A percentile compares a stretch with the other conserved stretches of the same genome.
Conservation (phyloP, 2,113 vertebrate genomes). For the Acrocephalus kingi region DNA sequence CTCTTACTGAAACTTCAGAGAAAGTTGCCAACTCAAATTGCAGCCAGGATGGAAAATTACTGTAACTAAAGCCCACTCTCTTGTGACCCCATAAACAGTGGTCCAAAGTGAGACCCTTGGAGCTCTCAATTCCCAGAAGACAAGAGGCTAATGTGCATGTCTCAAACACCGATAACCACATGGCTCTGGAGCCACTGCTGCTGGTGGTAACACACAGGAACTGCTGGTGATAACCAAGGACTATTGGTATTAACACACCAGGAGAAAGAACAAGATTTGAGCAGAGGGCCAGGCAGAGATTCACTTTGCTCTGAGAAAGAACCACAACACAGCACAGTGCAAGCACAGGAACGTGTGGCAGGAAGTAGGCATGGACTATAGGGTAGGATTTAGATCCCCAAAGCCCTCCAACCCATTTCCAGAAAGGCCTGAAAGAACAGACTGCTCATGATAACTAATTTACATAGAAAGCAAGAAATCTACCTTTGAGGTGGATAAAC, state of each 20-base stretch:
- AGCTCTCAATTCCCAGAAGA: background rate
- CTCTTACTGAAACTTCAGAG: background rate
- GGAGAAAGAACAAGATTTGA: background rate
- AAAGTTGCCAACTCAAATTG: background rate
- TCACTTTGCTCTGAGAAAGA: background rate
- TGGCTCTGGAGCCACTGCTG: background rate
- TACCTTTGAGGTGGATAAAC: background rate
- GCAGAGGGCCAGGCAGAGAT: background rate
- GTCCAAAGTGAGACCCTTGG: background rate
- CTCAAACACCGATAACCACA: background rate
- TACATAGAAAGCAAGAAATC: background rate
- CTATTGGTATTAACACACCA: rapidly evolving
- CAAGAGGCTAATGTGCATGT: background rate
- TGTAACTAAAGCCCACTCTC: background rate
- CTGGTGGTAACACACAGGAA: background rate
- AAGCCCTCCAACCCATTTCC: background rate
- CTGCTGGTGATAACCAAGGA: background rate
- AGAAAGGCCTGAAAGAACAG: background rate
- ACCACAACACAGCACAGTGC: background rate
- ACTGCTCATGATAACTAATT: background rate
- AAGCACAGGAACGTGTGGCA: background rate
- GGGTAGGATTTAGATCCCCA: background rate
- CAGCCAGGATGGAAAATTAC: background rate
- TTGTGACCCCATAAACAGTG: background rate
- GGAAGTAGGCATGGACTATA: rapidly evolving